Percentiles rank a stretch among this genome's conserved stretches.
These are phyloP conservation scores for Meloidogyne exigua DNA, from an alignment of 1,140 invertebrate genomes.

Conservation along the genomic window DNA sequence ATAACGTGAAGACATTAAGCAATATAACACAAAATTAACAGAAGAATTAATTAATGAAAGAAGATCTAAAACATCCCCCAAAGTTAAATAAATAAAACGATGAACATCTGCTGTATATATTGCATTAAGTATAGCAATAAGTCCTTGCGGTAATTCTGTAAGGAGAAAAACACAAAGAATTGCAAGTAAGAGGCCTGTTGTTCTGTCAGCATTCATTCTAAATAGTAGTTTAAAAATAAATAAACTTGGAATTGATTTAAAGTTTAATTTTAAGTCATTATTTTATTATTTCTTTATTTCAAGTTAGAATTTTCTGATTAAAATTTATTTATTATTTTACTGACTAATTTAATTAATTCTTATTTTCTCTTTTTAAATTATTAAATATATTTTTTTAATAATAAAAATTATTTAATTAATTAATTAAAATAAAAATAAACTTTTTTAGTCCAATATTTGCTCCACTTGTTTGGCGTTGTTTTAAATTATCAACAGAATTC, in stretches of 20 bases:
- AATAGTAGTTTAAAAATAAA: not conserved
- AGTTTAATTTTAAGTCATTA: too few species aligned
- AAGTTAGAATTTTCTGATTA: too few species aligned
- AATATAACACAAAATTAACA: constrained; percentile 60
- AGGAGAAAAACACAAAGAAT: constrained; percentile 56
- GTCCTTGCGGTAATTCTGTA: constrained; percentile 58
- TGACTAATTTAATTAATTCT: too few species aligned
- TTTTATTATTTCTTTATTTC: too few species aligned
- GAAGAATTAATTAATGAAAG: constrained; percentile 54
- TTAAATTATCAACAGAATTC: constrained; percentile 4
- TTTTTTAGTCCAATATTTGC: not conserved
- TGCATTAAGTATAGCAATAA: constrained; percentile 55
- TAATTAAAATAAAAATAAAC: constrained; percentile 13
- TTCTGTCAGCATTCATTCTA: constrained; percentile 50
- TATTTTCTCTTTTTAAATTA: too few species aligned
- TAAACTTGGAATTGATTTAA: too few species aligned
- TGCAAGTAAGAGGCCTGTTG: constrained; percentile 52
- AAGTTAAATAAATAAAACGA: constrained; percentile 48
- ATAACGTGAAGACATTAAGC: constrained; percentile 57
- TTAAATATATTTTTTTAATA: too few species aligned
- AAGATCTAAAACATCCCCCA: constrained; percentile 57
- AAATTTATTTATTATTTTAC: too few species aligned
- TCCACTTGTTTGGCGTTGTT: constrained; percentile 27
- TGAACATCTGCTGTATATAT: constrained; percentile 53
- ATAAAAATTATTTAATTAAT: too few species aligned